phyloP scores from a whole-genome alignment of 2,888 invertebrate species.

The Stratiomys singularior region DNA sequence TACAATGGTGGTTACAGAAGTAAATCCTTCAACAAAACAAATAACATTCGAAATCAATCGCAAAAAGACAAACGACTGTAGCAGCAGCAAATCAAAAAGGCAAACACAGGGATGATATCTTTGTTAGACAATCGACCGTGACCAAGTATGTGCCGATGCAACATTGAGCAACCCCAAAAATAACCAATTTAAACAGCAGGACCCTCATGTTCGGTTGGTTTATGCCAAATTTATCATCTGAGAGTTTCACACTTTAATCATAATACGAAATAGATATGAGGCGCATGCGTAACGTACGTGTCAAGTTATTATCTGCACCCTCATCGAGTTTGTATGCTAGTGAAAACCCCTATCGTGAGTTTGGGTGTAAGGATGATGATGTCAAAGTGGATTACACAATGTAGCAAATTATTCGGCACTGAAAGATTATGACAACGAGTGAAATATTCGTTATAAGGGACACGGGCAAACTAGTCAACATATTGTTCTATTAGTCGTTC shows the following conservation, averaged over 20 bases:
- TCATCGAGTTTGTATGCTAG: conserved; percentile 42
- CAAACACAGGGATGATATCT: conserved; percentile 51
- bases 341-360: conserved; percentile 31
- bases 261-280: conserved; percentile 42
- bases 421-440: conserved; percentile 18
- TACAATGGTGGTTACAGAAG: conserved; percentile 13
- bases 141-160: not conserved
- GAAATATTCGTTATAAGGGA: not conserved
- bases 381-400: conserved; percentile 49
- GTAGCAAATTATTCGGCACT: conserved; percentile 48
- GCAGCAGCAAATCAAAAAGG: conserved; percentile 50
- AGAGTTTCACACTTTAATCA: conserved; percentile 46
- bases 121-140: conserved; percentile 46
- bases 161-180: conserved; percentile 47
- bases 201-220: conserved; percentile 47
- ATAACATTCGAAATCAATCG: conserved; percentile 34
- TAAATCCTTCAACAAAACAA: conserved; percentile 30
- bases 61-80: conserved; percentile 32
- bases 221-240: conserved; percentile 49
- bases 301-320: conserved; percentile 38
- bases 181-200: conserved; percentile 16
- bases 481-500: too few species aligned
- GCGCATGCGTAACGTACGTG: conserved; percentile 47
- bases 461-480: too few species aligned
- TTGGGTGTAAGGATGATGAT: conserved; percentile 38